Evolutionary conservation across 2,888 invertebrate species (phyloP), one percentile per base, ranked within the genome.

Genomic region (Coleophora flavipennella): DNA sequence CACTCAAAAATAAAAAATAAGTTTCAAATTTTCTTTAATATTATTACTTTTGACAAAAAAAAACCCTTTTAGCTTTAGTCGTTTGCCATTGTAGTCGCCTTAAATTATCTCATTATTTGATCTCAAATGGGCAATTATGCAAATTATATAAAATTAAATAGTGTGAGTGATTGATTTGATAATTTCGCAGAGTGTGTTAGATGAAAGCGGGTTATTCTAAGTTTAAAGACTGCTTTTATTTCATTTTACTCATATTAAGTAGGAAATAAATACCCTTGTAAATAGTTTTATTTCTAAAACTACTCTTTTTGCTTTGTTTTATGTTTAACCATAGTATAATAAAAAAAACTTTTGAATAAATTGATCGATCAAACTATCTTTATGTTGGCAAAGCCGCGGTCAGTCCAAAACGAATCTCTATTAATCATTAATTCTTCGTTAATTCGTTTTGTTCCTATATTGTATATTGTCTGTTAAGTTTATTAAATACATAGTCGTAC

Each of bases 381-480:
- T 29, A 29, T 46, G 53, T 53, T 58, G 67, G 67, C 67, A 46
- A 56, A 59, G 63, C 67, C 63, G 42, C 36, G 11, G 33, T 6
- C 20, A 43, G 43, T 49, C 48, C 48, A 10, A 13, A 46, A 29
- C 20, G 20, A 29, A 29, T 29, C 11, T 29, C 29, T 11, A 8
- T 29, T 29, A 10, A 29, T 29, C 4, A 29, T 29, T 11, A 56
- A 51, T 52, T 54, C 48, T 67, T 67, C 69, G 77, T 81, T 80
- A 66, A 73, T 77, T 76, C 56, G 67, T 74, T 80, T 76, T 70
- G 59, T 75, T 74, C 50, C 51, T 68, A 67, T 54, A 59, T 27
- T 78, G 70, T 75, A 77, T 66, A 72, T 69, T 72, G 57, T 54
- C 59, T 81, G 83, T 84, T 84, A 81, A 79, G 81, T 81, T 81